Evolutionary conservation across 2,888 invertebrate genomes (phyloP).

Genomic region (Diaprepes abbreviatus): DNA sequence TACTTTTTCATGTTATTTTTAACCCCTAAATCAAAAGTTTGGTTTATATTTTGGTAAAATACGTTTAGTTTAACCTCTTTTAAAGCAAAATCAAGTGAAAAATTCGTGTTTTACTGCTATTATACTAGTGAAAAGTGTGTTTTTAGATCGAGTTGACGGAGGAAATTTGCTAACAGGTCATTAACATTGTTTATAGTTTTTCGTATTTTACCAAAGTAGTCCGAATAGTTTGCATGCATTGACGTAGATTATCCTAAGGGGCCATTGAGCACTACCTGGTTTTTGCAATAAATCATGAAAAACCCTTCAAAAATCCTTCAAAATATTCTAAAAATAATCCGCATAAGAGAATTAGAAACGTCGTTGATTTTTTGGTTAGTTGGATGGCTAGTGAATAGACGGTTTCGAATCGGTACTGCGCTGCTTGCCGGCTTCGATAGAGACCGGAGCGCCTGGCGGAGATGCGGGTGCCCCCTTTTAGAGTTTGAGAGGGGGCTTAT

Average conservation of each 20-base stretch:
- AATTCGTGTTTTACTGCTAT: slow-evolving; percentile 47
- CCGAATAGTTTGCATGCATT: slow-evolving; percentile 29
- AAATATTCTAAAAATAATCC: slow-evolving; percentile 32
- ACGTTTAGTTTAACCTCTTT: slow-evolving; percentile 13
- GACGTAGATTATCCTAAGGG: slow-evolving; percentile 18
- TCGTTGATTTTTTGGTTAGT: slow-evolving; percentile 38
- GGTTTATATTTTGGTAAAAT: slow-evolving; percentile 33
- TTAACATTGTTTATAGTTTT: slow-evolving; percentile 67
- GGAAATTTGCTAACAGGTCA: slow-evolving; percentile 69
- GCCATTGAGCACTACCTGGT: not conserved
- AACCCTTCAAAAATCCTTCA: slow-evolving; percentile 14
- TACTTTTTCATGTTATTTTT: slow-evolving; percentile 64
- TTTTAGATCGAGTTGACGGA: slow-evolving; percentile 55
- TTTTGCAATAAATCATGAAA: slow-evolving; percentile 13
- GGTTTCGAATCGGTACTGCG: slow-evolving; percentile 43
- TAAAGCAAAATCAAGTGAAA: slow-evolving; percentile 48
- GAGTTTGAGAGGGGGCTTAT: slow-evolving; percentile 30
- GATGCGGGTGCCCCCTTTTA: slow-evolving; percentile 45
- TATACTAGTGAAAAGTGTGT: slow-evolving; percentile 57
- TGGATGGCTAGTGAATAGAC: slow-evolving; percentile 38
- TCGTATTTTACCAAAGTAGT: slow-evolving; percentile 51
- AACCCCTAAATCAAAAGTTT: slow-evolving; percentile 52
- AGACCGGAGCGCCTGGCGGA: slow-evolving; percentile 43
- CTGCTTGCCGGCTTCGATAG: slow-evolving; percentile 33
- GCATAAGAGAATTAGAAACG: slow-evolving; percentile 12